These are phyloP conservation scores for Rhopalosiphum padi DNA, from an alignment of 1,140 invertebrate species.

Conservation along the genomic window DNA sequence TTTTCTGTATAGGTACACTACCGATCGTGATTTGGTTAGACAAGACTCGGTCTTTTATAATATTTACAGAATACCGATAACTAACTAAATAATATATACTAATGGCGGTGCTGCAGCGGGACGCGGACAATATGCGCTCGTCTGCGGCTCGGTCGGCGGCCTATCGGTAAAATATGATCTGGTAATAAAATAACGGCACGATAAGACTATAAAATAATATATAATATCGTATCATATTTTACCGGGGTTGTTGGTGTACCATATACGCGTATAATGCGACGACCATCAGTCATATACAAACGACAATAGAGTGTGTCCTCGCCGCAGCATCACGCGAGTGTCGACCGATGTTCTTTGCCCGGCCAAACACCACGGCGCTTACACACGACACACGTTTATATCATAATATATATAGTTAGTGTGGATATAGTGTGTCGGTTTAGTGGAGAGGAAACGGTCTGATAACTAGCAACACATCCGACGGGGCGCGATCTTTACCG, in stretches of 20 bases:
- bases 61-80: background rate
- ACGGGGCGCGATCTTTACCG: background rate
- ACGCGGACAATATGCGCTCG: background rate
- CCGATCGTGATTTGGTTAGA: background rate
- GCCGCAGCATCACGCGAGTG: background rate
- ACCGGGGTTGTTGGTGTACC: background rate
- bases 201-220: conserved; percentile 7
- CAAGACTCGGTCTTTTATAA: background rate
- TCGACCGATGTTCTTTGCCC: conserved; percentile 3
- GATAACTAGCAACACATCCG: conserved; percentile 25
- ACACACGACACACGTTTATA: background rate
- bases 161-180: conserved; percentile 37
- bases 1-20: background rate
- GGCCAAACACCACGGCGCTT: conserved; percentile 4
- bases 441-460: conserved; percentile 54
- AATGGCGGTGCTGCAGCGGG: background rate
- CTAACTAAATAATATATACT: background rate
- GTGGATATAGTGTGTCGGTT: conserved; percentile 10
- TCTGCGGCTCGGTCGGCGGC: background rate
- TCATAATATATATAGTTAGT: background rate
- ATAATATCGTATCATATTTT: conserved; percentile 1
- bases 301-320: conserved; percentile 36
- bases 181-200: background rate
- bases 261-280: background rate
- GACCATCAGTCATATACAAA: conserved; percentile 36